These are phyloP conservation scores for Patella ulyssiponensis DNA, from an alignment of 2,888 invertebrate genomes.

Conservation along the genomic window DNA sequence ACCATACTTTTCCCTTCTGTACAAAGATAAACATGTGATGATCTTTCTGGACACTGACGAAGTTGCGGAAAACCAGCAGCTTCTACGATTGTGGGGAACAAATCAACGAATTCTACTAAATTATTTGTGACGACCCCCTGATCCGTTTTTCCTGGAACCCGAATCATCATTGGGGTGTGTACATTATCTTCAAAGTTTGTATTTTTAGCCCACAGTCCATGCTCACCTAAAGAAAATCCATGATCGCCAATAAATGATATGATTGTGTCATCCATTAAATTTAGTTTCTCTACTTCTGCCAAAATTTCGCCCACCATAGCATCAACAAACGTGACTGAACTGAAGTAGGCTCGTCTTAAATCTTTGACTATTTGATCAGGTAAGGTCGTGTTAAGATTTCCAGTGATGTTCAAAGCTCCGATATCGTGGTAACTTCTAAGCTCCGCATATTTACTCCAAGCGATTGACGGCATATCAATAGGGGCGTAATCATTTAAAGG, in stretches of 20 bases:
- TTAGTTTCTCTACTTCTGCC: constrained; percentile 36
- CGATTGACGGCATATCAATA: constrained; percentile 14
- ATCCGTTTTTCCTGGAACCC: constrained; percentile 39
- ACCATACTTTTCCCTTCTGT: constrained; percentile 40
- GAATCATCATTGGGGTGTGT: constrained; percentile 54
- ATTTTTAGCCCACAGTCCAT: constrained; percentile 47
- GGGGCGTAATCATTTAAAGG: constrained; percentile 18
- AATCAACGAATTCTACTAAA: too few relatives aligned
- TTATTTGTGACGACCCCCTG: too few relatives aligned
- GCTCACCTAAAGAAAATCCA: constrained; percentile 46
- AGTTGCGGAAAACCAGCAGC: not conserved
- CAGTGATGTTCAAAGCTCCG: constrained; percentile 15
- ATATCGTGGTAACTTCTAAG: constrained; percentile 30
- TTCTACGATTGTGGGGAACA: too few relatives aligned
- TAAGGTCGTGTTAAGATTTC: constrained; percentile 31
- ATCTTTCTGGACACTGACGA: constrained; percentile 24
- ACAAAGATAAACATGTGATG: constrained; percentile 30
- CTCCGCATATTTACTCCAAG: constrained; percentile 13
- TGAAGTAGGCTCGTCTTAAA: constrained; percentile 14
- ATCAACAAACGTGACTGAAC: constrained; percentile 40
- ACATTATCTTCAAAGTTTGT: constrained; percentile 54
- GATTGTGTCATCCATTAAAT: constrained; percentile 41
- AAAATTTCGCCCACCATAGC: constrained; percentile 41
- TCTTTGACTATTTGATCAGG: constrained; percentile 30
- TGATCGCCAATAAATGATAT: constrained; percentile 48